Conservation (phyloP, 1,140 invertebrate species). For the Nilaparvata lugens region DNA sequence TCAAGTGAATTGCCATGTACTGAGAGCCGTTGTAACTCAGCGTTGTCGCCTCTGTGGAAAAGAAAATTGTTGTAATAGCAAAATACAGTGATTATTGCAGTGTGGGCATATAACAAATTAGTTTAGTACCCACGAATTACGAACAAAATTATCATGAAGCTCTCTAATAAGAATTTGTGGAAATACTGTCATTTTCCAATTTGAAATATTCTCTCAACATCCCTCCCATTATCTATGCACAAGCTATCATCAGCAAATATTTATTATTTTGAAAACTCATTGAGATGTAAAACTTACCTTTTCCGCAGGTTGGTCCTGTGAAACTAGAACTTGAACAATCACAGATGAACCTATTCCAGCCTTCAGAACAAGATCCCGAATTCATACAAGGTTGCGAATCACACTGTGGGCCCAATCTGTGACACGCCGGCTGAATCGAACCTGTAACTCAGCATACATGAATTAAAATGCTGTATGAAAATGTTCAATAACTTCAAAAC, state of each 20-base stretch:
- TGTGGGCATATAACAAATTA: too few relatives aligned
- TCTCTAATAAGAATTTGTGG: too few relatives aligned
- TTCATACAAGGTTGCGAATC: constrained; percentile 81
- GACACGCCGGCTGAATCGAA: constrained; percentile 76
- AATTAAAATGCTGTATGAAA: too few relatives aligned
- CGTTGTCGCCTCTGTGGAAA: constrained; percentile 65
- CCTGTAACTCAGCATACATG: constrained; percentile 42
- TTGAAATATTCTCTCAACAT: too few relatives aligned
- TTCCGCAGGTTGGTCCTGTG: constrained; percentile 83
- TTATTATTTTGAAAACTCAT: not conserved
- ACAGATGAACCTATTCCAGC: constrained; percentile 94
- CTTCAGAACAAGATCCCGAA: constrained; percentile 79
- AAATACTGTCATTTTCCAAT: too few relatives aligned
- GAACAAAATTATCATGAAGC: too few relatives aligned
- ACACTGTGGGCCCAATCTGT: constrained; percentile 72
- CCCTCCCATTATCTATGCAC: too few relatives aligned
- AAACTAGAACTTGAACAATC: constrained; percentile 87
- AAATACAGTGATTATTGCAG: too few relatives aligned
- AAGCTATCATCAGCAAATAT: too few relatives aligned
- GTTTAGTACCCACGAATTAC: too few relatives aligned
- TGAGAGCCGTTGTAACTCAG: constrained; percentile 83
- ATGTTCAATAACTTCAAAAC: too few relatives aligned
- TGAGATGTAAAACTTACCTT: constrained; percentile 46
- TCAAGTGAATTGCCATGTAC: constrained; percentile 68
- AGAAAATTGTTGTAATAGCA: not conserved